phyloP scores from a whole-genome alignment of 2,888 invertebrate species.

The Andrena trimmerana region DNA sequence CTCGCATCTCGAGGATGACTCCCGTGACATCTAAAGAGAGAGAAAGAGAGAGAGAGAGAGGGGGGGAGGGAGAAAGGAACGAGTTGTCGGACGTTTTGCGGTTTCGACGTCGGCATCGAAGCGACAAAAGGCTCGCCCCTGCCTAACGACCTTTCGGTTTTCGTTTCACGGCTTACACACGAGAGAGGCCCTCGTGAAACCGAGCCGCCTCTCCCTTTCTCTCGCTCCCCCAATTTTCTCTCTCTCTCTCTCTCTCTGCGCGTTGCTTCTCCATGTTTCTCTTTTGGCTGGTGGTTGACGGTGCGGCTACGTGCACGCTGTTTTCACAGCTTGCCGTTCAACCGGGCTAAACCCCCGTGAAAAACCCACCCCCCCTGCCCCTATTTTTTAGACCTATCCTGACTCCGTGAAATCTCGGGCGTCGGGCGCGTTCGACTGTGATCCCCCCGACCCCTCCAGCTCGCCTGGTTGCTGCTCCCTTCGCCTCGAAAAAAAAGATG shows the following conservation, averaged over 20 bases:
- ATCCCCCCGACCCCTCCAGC: conserved; percentile 57
- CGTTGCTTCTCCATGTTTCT: conserved; percentile 46
- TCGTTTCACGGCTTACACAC: conserved; percentile 81
- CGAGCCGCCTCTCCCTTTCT: conserved; percentile 64
- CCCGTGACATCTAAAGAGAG: conserved; percentile 38
- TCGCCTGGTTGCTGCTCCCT: conserved; percentile 4
- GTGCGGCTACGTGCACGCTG: conserved; percentile 66
- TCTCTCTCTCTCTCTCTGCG: conserved; percentile 28
- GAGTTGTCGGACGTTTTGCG: conserved; percentile 75
- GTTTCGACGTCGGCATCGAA: conserved; percentile 82
- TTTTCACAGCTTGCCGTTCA: conserved; percentile 81
- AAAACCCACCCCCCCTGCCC: conserved; percentile 58
- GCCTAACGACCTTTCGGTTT: conserved; percentile 84
- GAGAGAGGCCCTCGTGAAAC: conserved; percentile 75
- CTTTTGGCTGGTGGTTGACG: conserved; percentile 58
- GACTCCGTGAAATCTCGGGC: conserved; percentile 76
- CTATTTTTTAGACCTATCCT: conserved; percentile 64
- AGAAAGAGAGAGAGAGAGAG: too few species aligned
- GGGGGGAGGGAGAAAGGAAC: conserved; percentile 42
- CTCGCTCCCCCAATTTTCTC: conserved; percentile 11
- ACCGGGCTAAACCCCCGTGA: conserved; percentile 65
- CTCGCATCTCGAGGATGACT: conserved; percentile 40
- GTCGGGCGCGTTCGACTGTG: conserved; percentile 79
- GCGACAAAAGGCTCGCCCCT: conserved; percentile 83
- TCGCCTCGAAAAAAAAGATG: conserved; percentile 33